Base-by-base conservation (phyloP, 2,888 invertebrate species). In the Amiota minor region DNA sequence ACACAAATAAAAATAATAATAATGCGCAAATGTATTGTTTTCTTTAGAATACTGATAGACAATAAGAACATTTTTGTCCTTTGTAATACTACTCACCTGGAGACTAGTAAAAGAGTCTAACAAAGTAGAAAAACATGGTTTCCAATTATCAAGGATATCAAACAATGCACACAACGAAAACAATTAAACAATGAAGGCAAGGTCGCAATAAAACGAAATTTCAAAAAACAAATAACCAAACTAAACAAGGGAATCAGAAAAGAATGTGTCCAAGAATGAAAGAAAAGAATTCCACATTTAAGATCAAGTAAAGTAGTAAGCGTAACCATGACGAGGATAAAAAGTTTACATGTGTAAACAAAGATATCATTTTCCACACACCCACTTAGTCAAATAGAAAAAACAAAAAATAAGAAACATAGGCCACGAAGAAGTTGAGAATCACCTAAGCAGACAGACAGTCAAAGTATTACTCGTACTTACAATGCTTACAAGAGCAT, bases 91-190 rank as follows among this genome's bases (percentile, higher is more conserved):
- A 35, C 2, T 35, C 35, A 35, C 35, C 35, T 35, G 35, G 35
- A 35, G 35, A 6, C 35, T 35, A 35, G 35, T 35, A 35, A 2
- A 35, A 35, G 6, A 6, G 6, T 35, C 6, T 35, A 4, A 6
- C 6, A 35, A 35, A 35, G 35, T 35, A 35, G 35, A 14, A 62
- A 62, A 62, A 20, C 35, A 45, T 16, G 23, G 62, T 20, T 65
- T 64, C 14, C 47, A 46, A 47, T 47, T 47, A 46, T 9, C 65
- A 65, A 65, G 65, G 65, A 46, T 20, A 65, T 18, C 11, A 47
- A 49, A 65, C 18, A 74, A 67, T 72, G 62, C 20, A 47, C 59
- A 56, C 18, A 70, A 70, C 47, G n/a, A 70, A 59, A 18, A 59
- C 55, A 14, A 72, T 65, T 50, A 64, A 14, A 56, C 70, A 16